Evolutionary conservation across 2,888 invertebrate species (phyloP).

Genomic region (Leucoma salicis): DNA sequence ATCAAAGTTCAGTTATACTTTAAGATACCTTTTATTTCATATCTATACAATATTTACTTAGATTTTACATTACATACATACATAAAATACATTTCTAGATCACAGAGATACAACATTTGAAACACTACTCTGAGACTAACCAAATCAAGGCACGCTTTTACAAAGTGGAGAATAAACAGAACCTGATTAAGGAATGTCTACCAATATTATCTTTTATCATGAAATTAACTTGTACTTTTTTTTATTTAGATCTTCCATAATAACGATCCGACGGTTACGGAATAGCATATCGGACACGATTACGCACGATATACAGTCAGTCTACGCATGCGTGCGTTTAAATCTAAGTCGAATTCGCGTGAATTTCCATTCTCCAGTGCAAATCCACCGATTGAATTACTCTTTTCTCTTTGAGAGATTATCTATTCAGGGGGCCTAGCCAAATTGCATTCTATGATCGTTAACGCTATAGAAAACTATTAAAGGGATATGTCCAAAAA

Average conservation of each 20-base stretch:
- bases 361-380: no score
- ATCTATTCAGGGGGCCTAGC: no score
- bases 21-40: constrained; percentile 10
- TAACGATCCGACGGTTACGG: no score
- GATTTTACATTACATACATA: constrained; percentile 23
- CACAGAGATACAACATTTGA: constrained; percentile 56
- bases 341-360: no score
- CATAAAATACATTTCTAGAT: constrained; percentile 55
- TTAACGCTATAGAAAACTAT: no score
- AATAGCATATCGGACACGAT: no score
- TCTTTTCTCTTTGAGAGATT: no score
- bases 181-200: constrained; percentile 29
- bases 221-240: background rate
- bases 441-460: no score
- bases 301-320: no score
- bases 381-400: no score
- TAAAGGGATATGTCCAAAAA: no score
- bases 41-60: constrained; percentile 21
- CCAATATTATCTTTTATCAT: constrained; percentile 6
- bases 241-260: background rate
- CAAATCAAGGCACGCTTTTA: constrained; percentile 37
- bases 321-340: no score
- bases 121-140: constrained; percentile 25
- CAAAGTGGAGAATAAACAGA: constrained; percentile 15
- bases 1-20: background rate